Base-by-base conservation (phyloP, 2,888 invertebrate genomes). In the Dryobotodes eremita region DNA sequence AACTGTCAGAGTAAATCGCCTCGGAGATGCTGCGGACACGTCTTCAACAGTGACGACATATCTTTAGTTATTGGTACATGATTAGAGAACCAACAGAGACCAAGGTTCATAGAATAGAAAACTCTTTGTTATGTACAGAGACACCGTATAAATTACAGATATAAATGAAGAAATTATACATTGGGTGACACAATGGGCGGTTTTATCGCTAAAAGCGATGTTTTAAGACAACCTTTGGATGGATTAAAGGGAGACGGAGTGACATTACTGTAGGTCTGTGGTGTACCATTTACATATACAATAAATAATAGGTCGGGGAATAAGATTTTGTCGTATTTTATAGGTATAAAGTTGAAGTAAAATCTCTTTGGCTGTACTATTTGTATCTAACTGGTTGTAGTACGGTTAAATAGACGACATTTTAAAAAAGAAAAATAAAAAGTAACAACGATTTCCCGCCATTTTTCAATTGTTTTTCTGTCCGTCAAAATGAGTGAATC, bases 1-100 rank as follows among this genome's bases (percentile, higher is more conserved):
- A 61, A 55, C 61, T 82, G 77, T 68, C 77, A 55, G 17, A 57
- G 36, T n/a, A 82, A 84, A 84, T 85, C 84, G 78, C 57, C n/a
- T 53, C n/a, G 36, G 20, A 68, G 64, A 23, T 61, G 36, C 31
- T 69, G 26, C 10, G 74, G 71, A 78, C 84, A 84, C 84, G 84
- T 84, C 36, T 74, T 36, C 15, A 31, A 36, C 26, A 26, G 55
- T 84, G 73, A 77, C 53, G 46, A 42, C 57, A 17, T 70, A 53
- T 42, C n/a, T 81, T 71, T 50, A 42, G 75, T 3, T 10, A 17
- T 36, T 17, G 10, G 31, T 65, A 59, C n/a, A 46, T 5, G 80
- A 80, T 65, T 50, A 73, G 17, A n/a, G 46, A 65, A n/a, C 0
- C 2, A 10, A 80, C 50, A 59, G 80, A 79, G 26, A 76, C 1